phyloP scores from a whole-genome alignment of 2,888 invertebrate species.

The Celastrina argiolus region DNA sequence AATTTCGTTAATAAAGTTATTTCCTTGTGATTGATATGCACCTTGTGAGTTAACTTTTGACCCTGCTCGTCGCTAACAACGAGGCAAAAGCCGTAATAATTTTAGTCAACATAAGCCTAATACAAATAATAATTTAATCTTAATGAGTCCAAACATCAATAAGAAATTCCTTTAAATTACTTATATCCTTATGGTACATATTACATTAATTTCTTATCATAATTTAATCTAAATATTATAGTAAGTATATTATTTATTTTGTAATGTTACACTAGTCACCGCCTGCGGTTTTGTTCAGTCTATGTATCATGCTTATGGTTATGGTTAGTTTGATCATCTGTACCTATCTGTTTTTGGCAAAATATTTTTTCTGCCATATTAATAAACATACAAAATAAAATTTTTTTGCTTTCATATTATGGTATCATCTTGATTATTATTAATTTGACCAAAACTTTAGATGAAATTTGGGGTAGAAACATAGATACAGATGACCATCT shows the following conservation, averaged over 20 bases:
- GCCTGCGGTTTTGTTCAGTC: constrained; percentile 27
- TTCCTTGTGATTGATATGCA: too few species aligned
- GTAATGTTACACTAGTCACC: constrained; percentile 19
- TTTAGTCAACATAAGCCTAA: neutral
- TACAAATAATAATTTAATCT: neutral
- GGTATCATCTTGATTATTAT: too few species aligned
- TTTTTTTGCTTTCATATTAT: neutral
- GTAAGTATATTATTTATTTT: neutral
- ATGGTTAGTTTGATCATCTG: neutral
- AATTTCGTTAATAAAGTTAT: too few species aligned
- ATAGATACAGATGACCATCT: neutral
- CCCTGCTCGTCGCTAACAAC: too few species aligned
- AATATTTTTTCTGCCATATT: too few species aligned
- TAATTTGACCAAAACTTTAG: neutral
- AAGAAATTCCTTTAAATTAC: neutral
- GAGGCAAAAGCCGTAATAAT: too few species aligned
- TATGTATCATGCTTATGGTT: constrained; percentile 22
- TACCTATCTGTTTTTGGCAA: neutral
- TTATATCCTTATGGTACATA: neutral
- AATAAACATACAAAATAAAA: too few species aligned
- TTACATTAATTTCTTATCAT: neutral
- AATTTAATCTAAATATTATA: constrained; percentile 20
- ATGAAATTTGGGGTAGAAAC: neutral
- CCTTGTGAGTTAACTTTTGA: too few species aligned
- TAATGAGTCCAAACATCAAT: neutral